These are phyloP conservation scores for Natrix natrix DNA, from an alignment of 2,797 vertebrate species.

Conservation along the genomic window DNA sequence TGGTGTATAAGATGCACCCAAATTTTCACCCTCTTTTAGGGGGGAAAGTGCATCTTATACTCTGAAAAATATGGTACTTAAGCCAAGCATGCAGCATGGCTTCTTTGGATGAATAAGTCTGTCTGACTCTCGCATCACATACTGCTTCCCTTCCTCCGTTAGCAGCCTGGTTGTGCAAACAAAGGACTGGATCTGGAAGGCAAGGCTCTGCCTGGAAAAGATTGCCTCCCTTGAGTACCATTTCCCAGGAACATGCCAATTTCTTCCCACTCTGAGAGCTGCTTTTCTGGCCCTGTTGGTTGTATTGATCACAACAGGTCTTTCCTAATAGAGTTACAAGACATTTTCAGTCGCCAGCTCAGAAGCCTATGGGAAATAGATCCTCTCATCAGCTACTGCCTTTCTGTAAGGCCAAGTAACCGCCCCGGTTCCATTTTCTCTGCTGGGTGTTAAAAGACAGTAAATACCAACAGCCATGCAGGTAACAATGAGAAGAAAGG, in stretches of 20 bases:
- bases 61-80: too few relatives aligned
- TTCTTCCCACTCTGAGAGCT: conserved; percentile 56
- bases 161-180: conserved; percentile 35
- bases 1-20: too few relatives aligned
- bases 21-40: too few relatives aligned
- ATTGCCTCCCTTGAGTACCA: conserved; percentile 58
- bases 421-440: conserved; percentile 64
- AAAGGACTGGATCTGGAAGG: conserved; percentile 36
- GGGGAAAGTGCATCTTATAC: too few relatives aligned
- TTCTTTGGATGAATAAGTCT: conserved; percentile 21
- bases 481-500: conserved; percentile 55
- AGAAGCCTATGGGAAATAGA: conserved; percentile 58
- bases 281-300: conserved; percentile 63
- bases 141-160: not conserved
- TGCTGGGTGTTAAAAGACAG: conserved; percentile 64
- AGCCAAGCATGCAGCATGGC: too few relatives aligned
- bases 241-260: conserved; percentile 59
- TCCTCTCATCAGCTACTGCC: conserved; percentile 52
- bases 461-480: conserved; percentile 34
- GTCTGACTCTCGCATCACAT: not conserved
- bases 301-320: conserved; percentile 69
- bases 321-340: conserved; percentile 74
- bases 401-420: conserved; percentile 68
- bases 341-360: conserved; percentile 62
- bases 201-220: conserved; percentile 62